Conservation (phyloP, 2,797 vertebrate genomes). For the Avahi laniger region DNA sequence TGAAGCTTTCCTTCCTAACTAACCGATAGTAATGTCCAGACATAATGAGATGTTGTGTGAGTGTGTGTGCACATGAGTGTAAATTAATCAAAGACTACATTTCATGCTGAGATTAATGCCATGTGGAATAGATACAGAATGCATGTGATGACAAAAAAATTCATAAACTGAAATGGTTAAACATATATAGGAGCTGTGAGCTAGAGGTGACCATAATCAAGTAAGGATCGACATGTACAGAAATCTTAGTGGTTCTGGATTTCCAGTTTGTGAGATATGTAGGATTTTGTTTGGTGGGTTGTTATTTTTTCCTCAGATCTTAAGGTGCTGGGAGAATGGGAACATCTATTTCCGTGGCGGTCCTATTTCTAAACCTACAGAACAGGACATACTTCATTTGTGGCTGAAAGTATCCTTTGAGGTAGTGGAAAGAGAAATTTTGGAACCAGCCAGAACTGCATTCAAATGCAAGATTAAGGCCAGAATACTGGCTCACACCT, state of each 20-base stretch:
- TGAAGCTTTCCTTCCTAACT: not conserved
- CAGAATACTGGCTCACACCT: too few species aligned
- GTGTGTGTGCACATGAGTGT: not conserved
- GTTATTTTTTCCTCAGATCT: not conserved
- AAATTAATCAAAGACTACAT: not conserved
- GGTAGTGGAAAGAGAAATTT: not conserved
- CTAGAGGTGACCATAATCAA: not conserved
- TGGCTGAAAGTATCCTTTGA: not conserved
- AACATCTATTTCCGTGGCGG: not conserved
- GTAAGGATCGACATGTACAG: not conserved
- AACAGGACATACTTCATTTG: not conserved
- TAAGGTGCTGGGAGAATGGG: not conserved
- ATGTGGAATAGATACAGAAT: not conserved
- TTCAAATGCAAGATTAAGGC: not conserved
- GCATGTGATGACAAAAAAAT: not conserved
- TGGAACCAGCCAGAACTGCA: not conserved
- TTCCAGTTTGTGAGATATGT: not conserved
- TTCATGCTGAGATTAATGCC: not conserved
- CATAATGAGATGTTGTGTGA: not conserved
- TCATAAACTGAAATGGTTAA: not conserved
- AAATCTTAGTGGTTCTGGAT: not conserved
- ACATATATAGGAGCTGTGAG: not conserved
- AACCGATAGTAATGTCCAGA: not conserved
- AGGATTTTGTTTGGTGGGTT: not conserved
- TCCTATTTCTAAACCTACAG: not conserved